phyloP scores from a whole-genome alignment of 2,797 vertebrate genomes.

The Crax fasciolata region DNA sequence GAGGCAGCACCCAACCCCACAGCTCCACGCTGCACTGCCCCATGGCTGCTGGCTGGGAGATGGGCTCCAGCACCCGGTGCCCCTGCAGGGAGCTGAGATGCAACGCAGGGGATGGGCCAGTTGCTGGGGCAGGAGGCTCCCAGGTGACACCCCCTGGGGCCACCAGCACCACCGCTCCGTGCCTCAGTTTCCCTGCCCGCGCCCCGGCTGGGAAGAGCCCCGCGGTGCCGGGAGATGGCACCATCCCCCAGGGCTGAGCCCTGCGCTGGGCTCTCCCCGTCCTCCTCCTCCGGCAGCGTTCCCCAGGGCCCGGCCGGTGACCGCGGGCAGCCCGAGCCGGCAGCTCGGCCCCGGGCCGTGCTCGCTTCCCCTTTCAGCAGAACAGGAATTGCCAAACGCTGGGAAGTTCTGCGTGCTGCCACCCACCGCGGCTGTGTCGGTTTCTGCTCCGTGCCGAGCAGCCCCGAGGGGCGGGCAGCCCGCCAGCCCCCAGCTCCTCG shows the following conservation, averaged over 20 bases:
- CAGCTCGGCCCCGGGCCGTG: too few relatives aligned
- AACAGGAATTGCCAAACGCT: accelerated
- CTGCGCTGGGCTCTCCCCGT: too few relatives aligned
- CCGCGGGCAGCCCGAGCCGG: too few relatives aligned
- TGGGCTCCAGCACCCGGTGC: accelerated
- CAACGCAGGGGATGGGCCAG: too few relatives aligned
- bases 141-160: not conserved
- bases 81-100: not conserved
- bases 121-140: not conserved
- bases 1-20: too few relatives aligned
- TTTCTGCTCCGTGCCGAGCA: not conserved
- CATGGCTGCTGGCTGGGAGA: accelerated
- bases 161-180: not conserved
- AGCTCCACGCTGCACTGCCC: not conserved
- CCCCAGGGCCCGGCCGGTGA: too few relatives aligned
- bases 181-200: slow-evolving; percentile 8
- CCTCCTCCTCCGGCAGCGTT: too few relatives aligned
- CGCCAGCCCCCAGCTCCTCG: not conserved
- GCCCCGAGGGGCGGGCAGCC: not conserved
- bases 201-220: not conserved
- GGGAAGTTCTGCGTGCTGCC: not conserved
- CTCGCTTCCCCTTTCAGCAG: not conserved
- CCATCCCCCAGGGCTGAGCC: not conserved
- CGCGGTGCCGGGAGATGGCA: slow-evolving; percentile 43
- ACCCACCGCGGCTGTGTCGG: accelerated